Percentiles rank a stretch among this genome's conserved stretches.
Conservation (phyloP, 1,140 invertebrate species). For the Drosophila bocki region DNA sequence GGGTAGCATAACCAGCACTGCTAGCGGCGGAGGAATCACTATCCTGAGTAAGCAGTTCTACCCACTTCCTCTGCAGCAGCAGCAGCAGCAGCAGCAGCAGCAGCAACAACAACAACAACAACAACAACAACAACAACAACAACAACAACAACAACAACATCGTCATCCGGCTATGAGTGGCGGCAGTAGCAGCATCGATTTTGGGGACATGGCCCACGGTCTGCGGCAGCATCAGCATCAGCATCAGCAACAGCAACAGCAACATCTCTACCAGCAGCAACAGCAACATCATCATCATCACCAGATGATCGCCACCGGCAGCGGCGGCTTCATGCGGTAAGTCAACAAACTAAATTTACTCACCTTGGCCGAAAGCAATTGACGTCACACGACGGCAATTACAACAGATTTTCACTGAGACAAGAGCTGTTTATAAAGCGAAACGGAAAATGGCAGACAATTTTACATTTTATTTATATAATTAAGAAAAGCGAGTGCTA, state of each 20-base stretch:
- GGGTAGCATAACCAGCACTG: conserved; percentile 77
- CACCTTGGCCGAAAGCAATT: conserved; percentile 56
- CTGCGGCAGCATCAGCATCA: conserved; percentile 84
- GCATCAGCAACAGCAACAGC: conserved; percentile 77
- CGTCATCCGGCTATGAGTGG: conserved; percentile 65
- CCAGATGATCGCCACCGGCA: conserved; percentile 60
- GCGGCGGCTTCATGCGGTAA: conserved; percentile 76
- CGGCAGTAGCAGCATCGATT: conserved; percentile 74
- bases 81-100: conserved; percentile 46
- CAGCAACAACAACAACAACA: too few relatives aligned
- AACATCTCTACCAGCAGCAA: conserved; percentile 70
- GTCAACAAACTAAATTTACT: conserved; percentile 62
- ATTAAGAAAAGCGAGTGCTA: background rate
- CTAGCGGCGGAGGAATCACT: conserved; percentile 57
- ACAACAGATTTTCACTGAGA: conserved; percentile 39
- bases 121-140: too few relatives aligned
- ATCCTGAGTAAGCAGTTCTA: conserved; percentile 55
- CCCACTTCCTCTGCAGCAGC: conserved; percentile 31
- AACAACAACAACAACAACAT: conserved; percentile 45
- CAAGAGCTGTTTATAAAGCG: conserved; percentile 19
- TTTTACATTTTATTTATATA: conserved; percentile 16
- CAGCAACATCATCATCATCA: conserved; percentile 52
- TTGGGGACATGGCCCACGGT: conserved; percentile 83
- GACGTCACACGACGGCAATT: conserved; percentile 59
- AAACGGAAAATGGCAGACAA: conserved; percentile 20